Base-by-base conservation (phyloP, 2,797 vertebrate species). In the Coranthus polyacanthus region DNA sequence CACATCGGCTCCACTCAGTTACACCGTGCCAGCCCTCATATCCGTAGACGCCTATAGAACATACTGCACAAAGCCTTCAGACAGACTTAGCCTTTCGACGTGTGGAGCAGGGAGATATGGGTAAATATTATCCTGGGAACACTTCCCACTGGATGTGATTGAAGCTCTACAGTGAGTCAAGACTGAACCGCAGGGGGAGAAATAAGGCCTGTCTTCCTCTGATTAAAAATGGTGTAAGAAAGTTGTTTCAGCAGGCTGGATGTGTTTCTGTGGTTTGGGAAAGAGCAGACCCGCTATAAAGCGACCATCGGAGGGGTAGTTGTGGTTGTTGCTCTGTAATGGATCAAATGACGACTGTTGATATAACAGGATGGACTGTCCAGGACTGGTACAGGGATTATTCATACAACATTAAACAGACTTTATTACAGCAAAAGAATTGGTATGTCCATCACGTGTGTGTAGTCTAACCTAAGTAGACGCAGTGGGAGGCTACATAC, bases 141-240 rank as follows among this genome's bases (percentile, higher is more conserved):
- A 46, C 26, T 70, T 79, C 79, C 68, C 72, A 63, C 68, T 51
- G 52, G 52, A 39, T 51, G 63, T 51, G 60, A 78, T 84, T 61
- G 64, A 91, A 88, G 70, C 78, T 84, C 81, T 53, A 81, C 84
- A 89, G 87, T 78, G 86, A 93, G 92, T 89, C 79, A 92, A 92
- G 84, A 93, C 81, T 86, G 90, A 92, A 93, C 79, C 77, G 92
- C 92, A 81, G 92, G 92, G 81, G 83, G 80, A 90, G 72, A 85
- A 61, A 46, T 34, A 39, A 5, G 60, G 39, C 32, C 37, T 34
- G 39, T 82, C 78, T 80, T 84, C 85, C 84, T 85, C 89, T 88
- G 82, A 92, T 93, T 93, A 90, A 88, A 93, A 24, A 87, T 78
- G 81, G 68, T 85, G 79, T 68, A 78, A 86, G 79, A 82, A 73